These are phyloP conservation scores for Coendou prehensilis DNA, from an alignment of 2,797 vertebrate species.

Conservation along the genomic window DNA sequence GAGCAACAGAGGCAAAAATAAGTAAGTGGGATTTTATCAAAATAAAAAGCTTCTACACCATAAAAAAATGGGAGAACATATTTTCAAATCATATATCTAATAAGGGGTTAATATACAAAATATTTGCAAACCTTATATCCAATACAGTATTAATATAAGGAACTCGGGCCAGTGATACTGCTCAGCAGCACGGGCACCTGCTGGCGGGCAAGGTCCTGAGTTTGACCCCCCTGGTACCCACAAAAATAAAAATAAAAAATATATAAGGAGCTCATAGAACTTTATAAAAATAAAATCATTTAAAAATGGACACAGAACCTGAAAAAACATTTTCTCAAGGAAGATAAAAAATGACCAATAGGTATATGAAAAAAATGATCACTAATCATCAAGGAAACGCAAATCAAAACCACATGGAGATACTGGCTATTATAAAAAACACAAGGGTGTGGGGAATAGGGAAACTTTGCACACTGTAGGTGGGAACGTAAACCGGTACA, in stretches of 20 bases:
- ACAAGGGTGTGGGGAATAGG: background rate
- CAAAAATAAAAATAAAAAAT: too few relatives aligned
- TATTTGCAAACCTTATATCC: background rate
- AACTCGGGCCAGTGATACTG: background rate
- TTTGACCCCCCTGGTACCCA: too few relatives aligned
- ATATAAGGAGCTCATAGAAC: background rate
- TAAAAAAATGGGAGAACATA: background rate
- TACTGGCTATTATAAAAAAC: background rate
- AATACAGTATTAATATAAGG: background rate
- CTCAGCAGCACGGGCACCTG: too few relatives aligned
- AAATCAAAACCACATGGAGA: background rate
- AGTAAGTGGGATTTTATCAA: background rate
- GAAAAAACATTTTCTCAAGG: background rate
- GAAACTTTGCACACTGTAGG: background rate
- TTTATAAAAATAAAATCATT: background rate
- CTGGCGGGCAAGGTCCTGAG: too few relatives aligned
- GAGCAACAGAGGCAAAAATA: background rate
- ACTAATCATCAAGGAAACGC: background rate
- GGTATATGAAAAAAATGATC: background rate
- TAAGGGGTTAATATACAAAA: background rate
- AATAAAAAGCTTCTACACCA: background rate
- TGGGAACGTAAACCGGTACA: background rate
- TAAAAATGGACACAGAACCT: background rate
- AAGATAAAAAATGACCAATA: background rate
- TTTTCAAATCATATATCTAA: background rate